Base-by-base conservation (phyloP, 2,888 invertebrate genomes). In the Catocala nupta region DNA sequence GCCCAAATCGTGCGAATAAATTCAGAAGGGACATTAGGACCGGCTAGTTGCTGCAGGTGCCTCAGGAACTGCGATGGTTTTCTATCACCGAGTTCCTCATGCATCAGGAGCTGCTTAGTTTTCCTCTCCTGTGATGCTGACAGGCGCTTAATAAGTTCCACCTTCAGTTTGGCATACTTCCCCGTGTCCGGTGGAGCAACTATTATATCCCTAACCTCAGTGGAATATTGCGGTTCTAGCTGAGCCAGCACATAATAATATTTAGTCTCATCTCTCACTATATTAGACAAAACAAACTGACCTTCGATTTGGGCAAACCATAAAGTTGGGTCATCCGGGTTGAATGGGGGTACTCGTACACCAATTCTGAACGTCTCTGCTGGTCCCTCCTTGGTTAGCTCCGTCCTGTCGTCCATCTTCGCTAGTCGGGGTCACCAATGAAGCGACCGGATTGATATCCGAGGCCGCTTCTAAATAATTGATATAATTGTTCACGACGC, bases 231-330 rank as follows among this genome's bases (percentile, higher is more conserved):
- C 7, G 45, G 1, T 12, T 47, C 45, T 4, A 47, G 9, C 13
- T 47, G 45, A 12, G 45, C 45, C 12, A 47, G 45, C 45, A 47
- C 45, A n/a, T 47, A 47, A 6, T 47, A 47, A 47, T 8, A 47
- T 13, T 47, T 47, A 5, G 45, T 47, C 7, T 13, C 13, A 13
- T 36, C 45, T 12, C 6, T 47, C 5, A 7, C 9, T 8, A 47
- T 47, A 13, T 47, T 47, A 13, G 45, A 47, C 5, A 47, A 13
- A 47, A 47, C 13, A 0, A 47, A 47, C 45, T 47, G 45, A 12
- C 45, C 45, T 13, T 47, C 45, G 13, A 49, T 39, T n/a, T 58
- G 34, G 11, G 44, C 43, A 13, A 47, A 47, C 45, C 45, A 39
- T 44, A 47, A 47, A 51, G 39, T 13, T 47, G 45, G 45, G 13